Base-by-base conservation (phyloP, 2,113 vertebrate genomes). In the Xyliphius kryptos region DNA sequence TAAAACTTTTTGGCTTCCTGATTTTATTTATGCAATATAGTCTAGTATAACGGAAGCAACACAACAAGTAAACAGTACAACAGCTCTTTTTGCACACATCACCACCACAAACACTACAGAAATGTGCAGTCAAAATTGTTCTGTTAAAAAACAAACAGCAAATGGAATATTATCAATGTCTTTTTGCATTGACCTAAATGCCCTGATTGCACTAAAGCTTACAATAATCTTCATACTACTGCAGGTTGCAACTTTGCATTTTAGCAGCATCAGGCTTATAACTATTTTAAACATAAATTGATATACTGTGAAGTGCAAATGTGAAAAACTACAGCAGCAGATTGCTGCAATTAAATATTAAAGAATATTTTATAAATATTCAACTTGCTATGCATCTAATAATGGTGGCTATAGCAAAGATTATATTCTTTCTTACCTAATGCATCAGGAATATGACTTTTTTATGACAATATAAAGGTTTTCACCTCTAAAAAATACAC, bases 321-420 rank as follows among this genome's bases (percentile, higher is more conserved):
- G 83, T 89, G 86, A 87, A 86, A 86, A 89, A 89, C 88, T 89
- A 89, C 91, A 87, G 89, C 90, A 93, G 92, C 95, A 97, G 95
- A 98, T 98, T 97, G 95, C 94, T 88, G 93, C 88, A 89, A 97
- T 98, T 94, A 98, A 98, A 97, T 94, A 98, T 97, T 97, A 95
- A 98, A 93, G 90, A 86, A 87, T 92, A 97, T 97, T 97, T 87
- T 95, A 98, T 98, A 98, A 98, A 98, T 98, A 98, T 98, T 97
- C 94, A 98, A 93, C 91, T 95, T 92, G 95, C 89, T 86, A 87
- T 87, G 87, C 87, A 88, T 89, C 86, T 88, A 84, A 88, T 89
- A 88, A 88, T 86, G 85, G 87, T 85, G 82, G 84, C 86, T 89
- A 86, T 88, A 83, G 85, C 87, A 86, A 85, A 86, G 87, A 85